Evolutionary conservation across 2,113 vertebrate species (phyloP).

Genomic region (Forbesichthys agassizii): DNA sequence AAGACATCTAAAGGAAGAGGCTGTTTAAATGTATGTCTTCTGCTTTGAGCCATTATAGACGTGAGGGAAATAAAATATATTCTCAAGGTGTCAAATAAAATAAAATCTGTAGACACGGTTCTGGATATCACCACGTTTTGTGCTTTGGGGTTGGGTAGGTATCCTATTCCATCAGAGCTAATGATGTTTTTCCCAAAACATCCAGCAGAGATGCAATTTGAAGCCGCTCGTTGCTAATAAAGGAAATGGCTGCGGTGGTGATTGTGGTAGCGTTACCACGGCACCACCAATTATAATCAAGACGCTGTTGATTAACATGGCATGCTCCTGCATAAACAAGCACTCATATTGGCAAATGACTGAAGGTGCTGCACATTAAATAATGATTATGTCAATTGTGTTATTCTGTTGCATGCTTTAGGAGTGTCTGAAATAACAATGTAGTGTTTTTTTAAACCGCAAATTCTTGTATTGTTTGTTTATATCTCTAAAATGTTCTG

Average conservation of each 20-base stretch:
- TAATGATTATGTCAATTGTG: constrained; percentile 49
- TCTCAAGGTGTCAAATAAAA: constrained; percentile 29
- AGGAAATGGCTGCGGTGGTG: constrained; percentile 50
- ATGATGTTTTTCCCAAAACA: constrained; percentile 46
- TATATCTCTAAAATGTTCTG: background rate
- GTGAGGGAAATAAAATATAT: constrained; percentile 48
- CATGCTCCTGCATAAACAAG: constrained; percentile 54
- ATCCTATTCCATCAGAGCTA: constrained; percentile 38
- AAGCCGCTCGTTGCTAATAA: constrained; percentile 54
- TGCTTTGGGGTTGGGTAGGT: constrained; percentile 28
- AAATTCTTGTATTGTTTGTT: background rate
- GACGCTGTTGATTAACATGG: constrained; percentile 65
- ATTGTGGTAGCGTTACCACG: constrained; percentile 44
- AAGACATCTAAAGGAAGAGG: constrained; percentile 51
- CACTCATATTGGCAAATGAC: constrained; percentile 47
- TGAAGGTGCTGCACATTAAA: constrained; percentile 40
- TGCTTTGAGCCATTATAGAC: constrained; percentile 45
- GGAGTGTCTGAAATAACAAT: constrained; percentile 14
- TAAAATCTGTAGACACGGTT: constrained; percentile 12
- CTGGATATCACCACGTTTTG: background rate
- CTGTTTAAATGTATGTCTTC: constrained; percentile 55
- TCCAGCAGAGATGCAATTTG: constrained; percentile 38
- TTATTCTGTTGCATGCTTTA: constrained; percentile 35
- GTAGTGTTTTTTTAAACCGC: background rate
- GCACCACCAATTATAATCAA: constrained; percentile 68